A percentile compares a stretch with the other conserved stretches of the same genome.
Evolutionary conservation across 2,888 invertebrate species (phyloP).

Genomic region (Siphlonurus alternatus): DNA sequence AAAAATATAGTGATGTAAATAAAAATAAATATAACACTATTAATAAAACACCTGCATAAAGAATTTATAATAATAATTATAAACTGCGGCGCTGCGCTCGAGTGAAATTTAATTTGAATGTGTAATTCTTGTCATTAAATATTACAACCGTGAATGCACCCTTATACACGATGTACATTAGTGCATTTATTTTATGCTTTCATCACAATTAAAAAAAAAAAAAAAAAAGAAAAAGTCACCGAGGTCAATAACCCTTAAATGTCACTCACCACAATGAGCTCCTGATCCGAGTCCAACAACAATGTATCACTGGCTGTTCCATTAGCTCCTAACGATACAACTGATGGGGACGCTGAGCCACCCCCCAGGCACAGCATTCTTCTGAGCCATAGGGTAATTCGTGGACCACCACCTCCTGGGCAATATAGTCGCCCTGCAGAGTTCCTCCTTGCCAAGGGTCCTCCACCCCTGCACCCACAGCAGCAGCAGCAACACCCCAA

Average conservation of each 20-base stretch:
- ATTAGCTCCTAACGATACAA: not conserved
- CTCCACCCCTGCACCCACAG: not conserved
- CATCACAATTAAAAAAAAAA: too few relatives aligned
- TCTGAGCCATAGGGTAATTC: not conserved
- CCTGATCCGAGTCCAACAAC: not conserved
- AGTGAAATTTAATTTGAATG: not conserved
- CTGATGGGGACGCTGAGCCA: not conserved
- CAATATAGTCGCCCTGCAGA: not conserved
- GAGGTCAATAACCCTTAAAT: not conserved
- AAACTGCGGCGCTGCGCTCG: too few relatives aligned
- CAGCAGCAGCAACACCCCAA: not conserved
- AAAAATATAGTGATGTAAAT: not conserved
- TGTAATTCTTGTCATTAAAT: too few relatives aligned
- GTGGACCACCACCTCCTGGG: not conserved
- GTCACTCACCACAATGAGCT: conserved; percentile 1
- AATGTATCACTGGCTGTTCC: not conserved
- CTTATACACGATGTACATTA: too few relatives aligned
- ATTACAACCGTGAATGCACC: too few relatives aligned
- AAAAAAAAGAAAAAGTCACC: not conserved
- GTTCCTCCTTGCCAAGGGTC: not conserved
- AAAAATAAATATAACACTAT: not conserved
- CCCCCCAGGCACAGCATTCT: conserved; percentile 2
- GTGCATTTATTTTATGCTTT: too few relatives aligned
- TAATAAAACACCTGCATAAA: not conserved
- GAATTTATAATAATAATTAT: too few relatives aligned